Percentiles rank a stretch among this genome's conserved stretches.
Evolutionary conservation across 2,113 vertebrate species (phyloP).

Genomic region (Chaenocephalus aceratus): DNA sequence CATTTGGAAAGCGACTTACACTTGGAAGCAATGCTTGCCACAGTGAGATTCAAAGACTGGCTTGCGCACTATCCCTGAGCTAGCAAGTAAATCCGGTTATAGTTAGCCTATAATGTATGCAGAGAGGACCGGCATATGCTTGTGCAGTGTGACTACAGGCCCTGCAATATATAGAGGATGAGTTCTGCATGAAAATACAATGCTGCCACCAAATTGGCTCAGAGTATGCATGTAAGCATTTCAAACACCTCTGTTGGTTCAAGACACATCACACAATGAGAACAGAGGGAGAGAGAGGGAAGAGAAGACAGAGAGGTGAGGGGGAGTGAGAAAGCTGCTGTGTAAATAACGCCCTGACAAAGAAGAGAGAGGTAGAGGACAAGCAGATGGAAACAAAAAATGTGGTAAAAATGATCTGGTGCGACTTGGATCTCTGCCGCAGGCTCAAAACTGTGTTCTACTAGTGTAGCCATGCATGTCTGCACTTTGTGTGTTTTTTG

Average conservation of each 20-base stretch:
- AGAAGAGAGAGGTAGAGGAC: conserved; percentile 42
- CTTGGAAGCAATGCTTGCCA: conserved; percentile 40
- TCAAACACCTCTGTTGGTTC: conserved; percentile 50
- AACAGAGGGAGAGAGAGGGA: conserved; percentile 13
- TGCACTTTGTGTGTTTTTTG: conserved; percentile 31
- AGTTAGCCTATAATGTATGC: conserved; percentile 68
- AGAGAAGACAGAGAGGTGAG: conserved; percentile 5
- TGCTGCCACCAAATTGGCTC: conserved; percentile 43
- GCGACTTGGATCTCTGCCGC: conserved; percentile 61
- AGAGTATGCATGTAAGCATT: conserved; percentile 49
- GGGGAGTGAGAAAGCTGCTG: conserved; percentile 17
- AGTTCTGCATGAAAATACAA: conserved; percentile 62
- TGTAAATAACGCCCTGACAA: conserved; percentile 43
- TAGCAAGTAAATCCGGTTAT: conserved; percentile 72
- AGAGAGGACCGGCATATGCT: conserved; percentile 53
- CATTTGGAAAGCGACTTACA: conserved; percentile 45
- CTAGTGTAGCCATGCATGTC: conserved; percentile 24
- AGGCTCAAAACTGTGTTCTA: conserved; percentile 50
- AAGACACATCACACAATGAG: conserved; percentile 41
- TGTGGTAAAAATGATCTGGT: conserved; percentile 61
- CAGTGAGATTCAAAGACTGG: conserved; percentile 53
- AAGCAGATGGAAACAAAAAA: conserved; percentile 61
- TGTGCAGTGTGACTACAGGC: conserved; percentile 51
- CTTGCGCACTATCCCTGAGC: conserved; percentile 57
- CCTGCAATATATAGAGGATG: conserved; percentile 35